Percentiles rank a stretch among this genome's conserved stretches.
These are phyloP conservation scores for Panorpa germanica DNA, from an alignment of 2,888 invertebrate species.

Conservation along the genomic window DNA sequence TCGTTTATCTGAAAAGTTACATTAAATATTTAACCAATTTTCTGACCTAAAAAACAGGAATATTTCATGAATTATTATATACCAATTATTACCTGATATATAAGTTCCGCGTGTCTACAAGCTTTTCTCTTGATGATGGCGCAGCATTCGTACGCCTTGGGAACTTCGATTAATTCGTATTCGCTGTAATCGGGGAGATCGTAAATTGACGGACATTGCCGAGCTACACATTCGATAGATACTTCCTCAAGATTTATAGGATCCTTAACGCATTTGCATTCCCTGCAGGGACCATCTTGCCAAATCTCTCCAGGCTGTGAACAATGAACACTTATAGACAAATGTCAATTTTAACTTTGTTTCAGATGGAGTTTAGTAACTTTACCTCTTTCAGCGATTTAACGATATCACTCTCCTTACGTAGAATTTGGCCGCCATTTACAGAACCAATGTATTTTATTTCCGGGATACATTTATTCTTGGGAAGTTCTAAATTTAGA, in stretches of 20 bases:
- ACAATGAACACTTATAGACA: constrained; percentile 6
- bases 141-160: constrained; percentile 34
- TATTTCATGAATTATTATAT: too few relatives aligned
- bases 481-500: constrained; percentile 31
- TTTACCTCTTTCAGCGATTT: constrained; percentile 1
- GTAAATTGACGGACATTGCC: constrained; percentile 17
- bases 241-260: too few relatives aligned
- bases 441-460: constrained; percentile 31
- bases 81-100: constrained; percentile 25
- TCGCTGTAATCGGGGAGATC: constrained; percentile 16
- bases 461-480: constrained; percentile 42
- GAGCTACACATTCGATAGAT: too few relatives aligned
- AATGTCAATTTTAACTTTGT: not conserved
- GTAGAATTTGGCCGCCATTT: constrained; percentile 31
- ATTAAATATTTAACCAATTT: too few relatives aligned
- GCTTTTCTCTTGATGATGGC: constrained; percentile 28
- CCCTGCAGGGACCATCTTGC: constrained; percentile 51
- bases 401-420: constrained; percentile 26
- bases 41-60: too few relatives aligned
- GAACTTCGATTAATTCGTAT: constrained; percentile 29
- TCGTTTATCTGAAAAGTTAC: too few relatives aligned
- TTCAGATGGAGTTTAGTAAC: not conserved
- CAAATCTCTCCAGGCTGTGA: constrained; percentile 35
- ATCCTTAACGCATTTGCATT: constrained; percentile 35
- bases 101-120: constrained; percentile 30